Percentiles rank a stretch among this genome's conserved stretches.
phyloP scores from a whole-genome alignment of 2,888 invertebrate genomes.

The Acanthosepion esculentum region DNA sequence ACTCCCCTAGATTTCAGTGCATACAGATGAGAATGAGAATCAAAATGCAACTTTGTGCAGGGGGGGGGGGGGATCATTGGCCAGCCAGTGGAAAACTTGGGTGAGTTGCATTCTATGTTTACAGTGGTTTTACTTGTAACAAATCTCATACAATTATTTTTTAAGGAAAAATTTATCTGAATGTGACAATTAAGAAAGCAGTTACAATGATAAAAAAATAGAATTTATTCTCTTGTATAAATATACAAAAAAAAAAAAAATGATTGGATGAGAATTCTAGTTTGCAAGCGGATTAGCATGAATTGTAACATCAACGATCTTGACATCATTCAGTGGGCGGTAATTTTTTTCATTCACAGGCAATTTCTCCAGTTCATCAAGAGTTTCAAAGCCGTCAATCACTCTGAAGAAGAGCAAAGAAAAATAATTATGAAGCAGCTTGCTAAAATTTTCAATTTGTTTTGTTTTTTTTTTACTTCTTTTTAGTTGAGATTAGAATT shows the following conservation, averaged over 20 bases:
- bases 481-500: too few species aligned
- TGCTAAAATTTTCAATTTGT: neutral
- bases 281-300: slow-evolving; percentile 97
- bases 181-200: neutral
- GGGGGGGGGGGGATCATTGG: too few species aligned
- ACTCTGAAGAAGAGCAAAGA: slow-evolving; percentile 81
- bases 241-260: neutral
- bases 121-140: too few species aligned
- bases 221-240: neutral
- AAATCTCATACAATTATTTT: too few species aligned
- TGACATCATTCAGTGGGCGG: slow-evolving; percentile 88
- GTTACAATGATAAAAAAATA: neutral
- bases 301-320: slow-evolving; percentile 91
- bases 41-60: too few species aligned
- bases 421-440: neutral
- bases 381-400: slow-evolving; percentile 95
- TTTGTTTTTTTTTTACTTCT: neutral
- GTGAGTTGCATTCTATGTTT: too few species aligned
- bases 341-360: slow-evolving; percentile 95
- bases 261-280: neutral
- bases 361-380: slow-evolving; percentile 96
- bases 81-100: too few species aligned
- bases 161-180: too few species aligned
- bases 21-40: too few species aligned
- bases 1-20: too few species aligned